phyloP scores from a whole-genome alignment of 1,140 invertebrate genomes.

The Neuroterus valhalla region DNA sequence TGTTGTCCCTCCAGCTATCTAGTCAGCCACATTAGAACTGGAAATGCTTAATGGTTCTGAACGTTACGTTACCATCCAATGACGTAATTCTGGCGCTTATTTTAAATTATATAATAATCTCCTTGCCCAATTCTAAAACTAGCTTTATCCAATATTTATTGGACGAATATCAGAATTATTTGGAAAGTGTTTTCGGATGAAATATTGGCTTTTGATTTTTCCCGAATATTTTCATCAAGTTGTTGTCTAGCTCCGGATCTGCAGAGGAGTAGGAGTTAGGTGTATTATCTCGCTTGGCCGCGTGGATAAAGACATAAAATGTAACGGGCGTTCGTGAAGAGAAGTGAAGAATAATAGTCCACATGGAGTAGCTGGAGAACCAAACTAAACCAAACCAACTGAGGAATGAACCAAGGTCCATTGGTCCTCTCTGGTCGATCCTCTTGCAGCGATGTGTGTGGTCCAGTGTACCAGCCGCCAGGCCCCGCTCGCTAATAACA shows the following conservation, averaged over 20 bases:
- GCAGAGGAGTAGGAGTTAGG: constrained; percentile 31
- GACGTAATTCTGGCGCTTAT: no score
- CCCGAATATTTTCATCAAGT: neutral
- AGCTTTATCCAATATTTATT: no score
- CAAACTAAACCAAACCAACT: constrained; percentile 32
- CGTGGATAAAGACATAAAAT: constrained; percentile 70
- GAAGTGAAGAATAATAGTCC: constrained; percentile 55
- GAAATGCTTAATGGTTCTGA: no score
- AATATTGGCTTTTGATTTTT: neutral
- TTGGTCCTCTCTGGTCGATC: constrained; percentile 27
- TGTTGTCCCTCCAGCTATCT: no score
- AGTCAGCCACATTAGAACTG: no score
- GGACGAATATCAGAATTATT: no score
- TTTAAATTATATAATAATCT: no score
- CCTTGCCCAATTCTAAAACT: no score
- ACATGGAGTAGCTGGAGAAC: neutral
- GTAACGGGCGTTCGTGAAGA: constrained; percentile 62
- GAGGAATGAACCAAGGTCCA: constrained; percentile 31
- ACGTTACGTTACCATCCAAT: no score
- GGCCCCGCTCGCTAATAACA: constrained; percentile 70
- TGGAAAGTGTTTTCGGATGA: no score
- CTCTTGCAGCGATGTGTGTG: constrained; percentile 66
- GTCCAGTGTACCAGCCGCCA: constrained; percentile 69
- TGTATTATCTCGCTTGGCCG: constrained; percentile 58
- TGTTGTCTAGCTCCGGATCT: neutral